Evolutionary conservation across 2,888 invertebrate genomes (phyloP).

Genomic region (Cerastis rubricosa): DNA sequence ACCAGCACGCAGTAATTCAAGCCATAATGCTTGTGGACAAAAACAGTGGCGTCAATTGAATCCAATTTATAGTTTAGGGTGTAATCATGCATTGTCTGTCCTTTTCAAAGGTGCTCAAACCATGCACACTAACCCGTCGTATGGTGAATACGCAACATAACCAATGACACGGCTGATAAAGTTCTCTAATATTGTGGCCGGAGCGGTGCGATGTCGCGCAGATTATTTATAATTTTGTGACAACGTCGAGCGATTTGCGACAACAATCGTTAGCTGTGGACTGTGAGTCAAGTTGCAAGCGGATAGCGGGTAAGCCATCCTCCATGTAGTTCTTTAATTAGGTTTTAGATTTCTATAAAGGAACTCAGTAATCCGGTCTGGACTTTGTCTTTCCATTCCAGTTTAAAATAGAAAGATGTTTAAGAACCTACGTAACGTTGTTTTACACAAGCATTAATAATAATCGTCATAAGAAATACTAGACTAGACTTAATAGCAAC

Average conservation of each 20-base stretch:
- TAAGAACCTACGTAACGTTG: too few relatives aligned
- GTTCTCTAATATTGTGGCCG: constrained; percentile 55
- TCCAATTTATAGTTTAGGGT: background rate
- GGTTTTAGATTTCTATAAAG: too few relatives aligned
- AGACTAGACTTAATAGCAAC: too few relatives aligned
- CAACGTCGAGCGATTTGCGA: constrained; percentile 50
- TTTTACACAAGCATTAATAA: too few relatives aligned
- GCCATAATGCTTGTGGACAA: background rate
- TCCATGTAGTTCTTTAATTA: too few relatives aligned
- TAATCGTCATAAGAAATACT: too few relatives aligned
- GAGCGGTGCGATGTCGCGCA: constrained; percentile 12
- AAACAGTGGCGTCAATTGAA: background rate
- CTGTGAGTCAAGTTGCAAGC: background rate
- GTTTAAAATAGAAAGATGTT: too few relatives aligned
- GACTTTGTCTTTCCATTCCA: too few relatives aligned
- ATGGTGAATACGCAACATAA: constrained; percentile 4
- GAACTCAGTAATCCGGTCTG: too few relatives aligned
- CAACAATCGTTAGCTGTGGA: constrained; percentile 30
- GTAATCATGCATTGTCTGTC: background rate
- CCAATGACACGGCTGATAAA: constrained; percentile 64
- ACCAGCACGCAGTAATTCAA: too few relatives aligned
- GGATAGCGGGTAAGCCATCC: constrained; percentile 1
- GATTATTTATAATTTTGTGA: constrained; percentile 62
- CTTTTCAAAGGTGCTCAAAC: background rate
- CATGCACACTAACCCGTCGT: background rate